Conservation (phyloP, 2,113 vertebrate species). For the Antennarius striatus region DNA sequence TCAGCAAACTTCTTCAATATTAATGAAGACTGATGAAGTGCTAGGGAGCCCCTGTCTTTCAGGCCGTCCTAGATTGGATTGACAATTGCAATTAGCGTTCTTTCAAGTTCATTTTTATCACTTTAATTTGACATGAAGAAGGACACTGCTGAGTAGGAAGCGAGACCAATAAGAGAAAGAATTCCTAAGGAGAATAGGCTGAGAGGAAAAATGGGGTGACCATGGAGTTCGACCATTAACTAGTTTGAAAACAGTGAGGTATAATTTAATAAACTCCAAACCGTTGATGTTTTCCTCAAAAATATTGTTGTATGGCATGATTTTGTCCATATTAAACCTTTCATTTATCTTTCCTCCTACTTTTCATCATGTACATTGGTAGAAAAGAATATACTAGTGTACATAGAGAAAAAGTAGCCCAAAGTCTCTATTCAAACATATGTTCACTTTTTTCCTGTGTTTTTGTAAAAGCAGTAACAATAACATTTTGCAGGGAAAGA, state of each 20-base stretch:
- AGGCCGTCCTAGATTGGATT: constrained; percentile 78
- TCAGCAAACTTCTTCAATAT: constrained; percentile 77
- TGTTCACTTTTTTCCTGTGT: no score
- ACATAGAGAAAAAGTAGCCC: no score
- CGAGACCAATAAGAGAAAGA: constrained; percentile 50
- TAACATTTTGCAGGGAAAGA: constrained; percentile 32
- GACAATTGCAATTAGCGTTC: constrained; percentile 84
- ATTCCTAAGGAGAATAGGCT: constrained; percentile 43
- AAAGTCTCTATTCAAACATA: no score
- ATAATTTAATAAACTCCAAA: no score
- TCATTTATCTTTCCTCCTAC: no score
- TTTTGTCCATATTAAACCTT: no score
- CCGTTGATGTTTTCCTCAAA: no score
- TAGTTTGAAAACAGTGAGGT: constrained; percentile 12
- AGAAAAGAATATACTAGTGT: no score
- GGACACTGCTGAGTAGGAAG: constrained; percentile 66
- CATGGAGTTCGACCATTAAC: constrained; percentile 47
- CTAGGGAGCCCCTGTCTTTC: constrained; percentile 77
- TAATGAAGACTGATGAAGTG: constrained; percentile 87
- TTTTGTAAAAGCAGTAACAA: no score
- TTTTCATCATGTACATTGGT: no score
- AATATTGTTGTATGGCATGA: no score
- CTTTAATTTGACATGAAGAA: constrained; percentile 82
- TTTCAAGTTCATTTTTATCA: constrained; percentile 83
- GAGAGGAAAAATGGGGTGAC: constrained; percentile 33